Percentiles rank a stretch among this genome's conserved stretches.
phyloP scores from a whole-genome alignment of 2,113 vertebrate species.

The Cochlearius cochlearius region DNA sequence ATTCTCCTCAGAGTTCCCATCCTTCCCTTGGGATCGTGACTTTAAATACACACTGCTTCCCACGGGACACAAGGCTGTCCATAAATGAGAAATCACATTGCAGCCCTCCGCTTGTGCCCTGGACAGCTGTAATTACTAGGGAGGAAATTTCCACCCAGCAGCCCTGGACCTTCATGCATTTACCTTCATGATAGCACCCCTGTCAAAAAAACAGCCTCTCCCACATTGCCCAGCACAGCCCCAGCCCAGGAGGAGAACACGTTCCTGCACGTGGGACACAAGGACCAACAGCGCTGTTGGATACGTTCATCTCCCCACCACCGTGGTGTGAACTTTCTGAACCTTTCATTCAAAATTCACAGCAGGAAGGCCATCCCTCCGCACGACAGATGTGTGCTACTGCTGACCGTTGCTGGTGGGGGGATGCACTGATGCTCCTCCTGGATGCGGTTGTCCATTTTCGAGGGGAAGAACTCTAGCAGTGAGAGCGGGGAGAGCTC shows the following conservation, averaged over 20 bases:
- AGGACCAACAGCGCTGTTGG: not conserved
- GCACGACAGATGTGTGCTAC: rapidly evolving
- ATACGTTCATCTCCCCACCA: not conserved
- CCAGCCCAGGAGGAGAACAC: not conserved
- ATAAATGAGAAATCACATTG: not conserved
- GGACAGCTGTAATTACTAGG: not conserved
- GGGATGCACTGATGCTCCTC: not conserved
- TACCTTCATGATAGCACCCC: not conserved
- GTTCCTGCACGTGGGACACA: rapidly evolving
- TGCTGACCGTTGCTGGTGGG: not conserved
- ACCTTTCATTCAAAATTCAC: not conserved
- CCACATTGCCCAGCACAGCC: not conserved
- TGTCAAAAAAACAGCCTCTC: no score
- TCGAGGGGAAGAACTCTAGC: not conserved
- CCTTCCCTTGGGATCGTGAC: not conserved
- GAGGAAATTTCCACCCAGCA: not conserved
- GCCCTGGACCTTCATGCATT: not conserved
- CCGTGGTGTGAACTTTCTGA: not conserved
- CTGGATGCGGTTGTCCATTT: not conserved
- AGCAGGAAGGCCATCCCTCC: not conserved
- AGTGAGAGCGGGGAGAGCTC: not conserved
- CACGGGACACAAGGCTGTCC: not conserved
- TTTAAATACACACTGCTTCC: not conserved
- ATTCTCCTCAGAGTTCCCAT: not conserved
- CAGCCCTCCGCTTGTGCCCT: not conserved